Base-by-base conservation (phyloP, 2,888 invertebrate genomes). In the Lymantria dispar region DNA sequence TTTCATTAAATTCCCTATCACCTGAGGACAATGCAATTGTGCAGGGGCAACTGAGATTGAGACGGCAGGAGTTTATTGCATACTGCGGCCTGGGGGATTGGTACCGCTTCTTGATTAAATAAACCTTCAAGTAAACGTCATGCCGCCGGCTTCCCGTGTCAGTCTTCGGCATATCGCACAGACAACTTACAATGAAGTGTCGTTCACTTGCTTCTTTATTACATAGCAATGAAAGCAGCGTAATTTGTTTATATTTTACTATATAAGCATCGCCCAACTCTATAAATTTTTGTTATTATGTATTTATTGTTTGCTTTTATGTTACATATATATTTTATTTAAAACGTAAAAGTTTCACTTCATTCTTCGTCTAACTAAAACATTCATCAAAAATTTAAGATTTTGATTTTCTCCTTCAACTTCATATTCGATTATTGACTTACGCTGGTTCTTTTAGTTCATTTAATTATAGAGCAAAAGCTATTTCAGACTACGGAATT, bases 101-200 rank as follows among this genome's bases (percentile, higher is more conserved):
- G 78, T 76, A 78, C 76, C 67, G 76, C 80, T 79, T 67, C 85
- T 85, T 90, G 89, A 90, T 91, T 90, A 91, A 91, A 91, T 90
- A 90, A 89, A 90, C 82, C 83, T 86, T 87, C 88, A 86, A 68
- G 72, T 65, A 59, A 57, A 77, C 67, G 84, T 87, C 89, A 81
- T 45, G 87, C 87, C 86, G 70, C 76, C 72, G 85, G 87, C 83
- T 53, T 57, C 55, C 30, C 52, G 50, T 66, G 85, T 77, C 87
- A 74, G 63, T 79, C 79, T 73, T 70, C 71, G 78, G 79, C 85
- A 86, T 82, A 83, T 83, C 74, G 82, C 83, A 85, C 83, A 64
- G 72, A 66, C 49, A 49, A 55, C 52, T 42, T 68, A 70, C 70
- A 66, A 62, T 60, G 61, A 49, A 68, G 57, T 74, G 72, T 75